These are phyloP conservation scores for Rhea americana DNA, from an alignment of 2,113 vertebrate species.

Conservation along the genomic window DNA sequence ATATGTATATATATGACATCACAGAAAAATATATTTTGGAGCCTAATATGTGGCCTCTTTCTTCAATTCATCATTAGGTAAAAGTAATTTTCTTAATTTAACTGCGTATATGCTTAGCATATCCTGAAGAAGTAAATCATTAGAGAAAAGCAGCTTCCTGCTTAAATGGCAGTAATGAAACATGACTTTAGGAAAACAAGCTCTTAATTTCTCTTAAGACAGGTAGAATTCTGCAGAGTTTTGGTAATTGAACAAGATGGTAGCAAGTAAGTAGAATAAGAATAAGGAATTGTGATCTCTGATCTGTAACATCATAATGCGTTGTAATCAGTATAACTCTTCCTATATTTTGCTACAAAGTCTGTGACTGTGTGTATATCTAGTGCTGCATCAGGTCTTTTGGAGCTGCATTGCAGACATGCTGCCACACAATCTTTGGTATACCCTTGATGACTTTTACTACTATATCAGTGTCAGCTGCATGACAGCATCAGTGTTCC, in stretches of 20 bases:
- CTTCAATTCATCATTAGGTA: background rate
- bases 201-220: background rate
- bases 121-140: background rate
- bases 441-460: background rate
- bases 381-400: background rate
- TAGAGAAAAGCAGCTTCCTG: background rate
- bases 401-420: background rate
- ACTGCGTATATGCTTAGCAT: background rate
- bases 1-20: background rate
- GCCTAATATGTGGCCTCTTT: background rate
- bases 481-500: background rate
- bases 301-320: background rate
- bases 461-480: constrained; percentile 14
- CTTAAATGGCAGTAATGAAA: background rate
- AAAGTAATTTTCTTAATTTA: constrained; percentile 13
- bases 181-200: background rate
- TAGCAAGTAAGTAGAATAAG: background rate
- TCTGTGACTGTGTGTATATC: background rate
- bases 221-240: background rate
- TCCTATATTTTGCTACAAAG: accelerated
- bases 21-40: background rate
- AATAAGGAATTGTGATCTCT: accelerated
- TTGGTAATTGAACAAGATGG: background rate
- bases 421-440: background rate
- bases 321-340: accelerated